phyloP scores from a whole-genome alignment of 1,140 invertebrate species.

The Meloidogyne hapla region DNA sequence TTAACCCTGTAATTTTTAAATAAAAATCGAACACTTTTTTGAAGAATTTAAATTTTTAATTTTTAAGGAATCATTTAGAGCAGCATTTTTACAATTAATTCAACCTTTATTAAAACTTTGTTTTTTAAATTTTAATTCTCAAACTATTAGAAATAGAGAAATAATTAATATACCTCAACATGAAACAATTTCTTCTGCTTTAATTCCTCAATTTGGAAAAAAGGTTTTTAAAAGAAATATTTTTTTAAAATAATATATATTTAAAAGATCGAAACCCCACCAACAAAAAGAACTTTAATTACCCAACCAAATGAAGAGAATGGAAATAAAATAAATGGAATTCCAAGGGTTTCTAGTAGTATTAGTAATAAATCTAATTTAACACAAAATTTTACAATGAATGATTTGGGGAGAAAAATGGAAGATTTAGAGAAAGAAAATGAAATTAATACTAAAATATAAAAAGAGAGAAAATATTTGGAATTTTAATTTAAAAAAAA shows the following conservation, averaged over 20 bases:
- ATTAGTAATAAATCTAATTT: no score
- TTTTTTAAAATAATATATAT: not conserved
- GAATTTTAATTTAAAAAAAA: no score
- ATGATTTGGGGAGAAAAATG: not conserved
- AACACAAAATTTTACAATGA: not conserved
- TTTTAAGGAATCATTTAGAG: conserved; percentile 40
- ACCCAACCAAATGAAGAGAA: not conserved
- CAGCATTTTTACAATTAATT: conserved; percentile 49
- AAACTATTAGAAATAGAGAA: conserved; percentile 4
- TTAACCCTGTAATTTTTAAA: no score
- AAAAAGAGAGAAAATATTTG: not conserved
- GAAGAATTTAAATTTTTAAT: conserved; percentile 31
- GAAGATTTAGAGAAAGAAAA: not conserved
- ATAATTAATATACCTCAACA: conserved; percentile 15
- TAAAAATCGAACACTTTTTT: conserved; percentile 32
- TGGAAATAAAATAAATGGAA: not conserved
- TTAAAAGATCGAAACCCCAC: not conserved
- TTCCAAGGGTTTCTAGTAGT: not conserved
- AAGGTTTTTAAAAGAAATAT: not conserved
- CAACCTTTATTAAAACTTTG: conserved; percentile 53
- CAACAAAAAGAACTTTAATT: not conserved
- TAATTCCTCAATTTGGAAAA: conserved; percentile 21
- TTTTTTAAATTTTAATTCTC: conserved; percentile 46
- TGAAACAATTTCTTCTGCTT: conserved; percentile 33
- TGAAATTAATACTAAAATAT: not conserved